Base-by-base conservation (phyloP, 1,140 invertebrate species). In the Rhagoletis pomonella region DNA sequence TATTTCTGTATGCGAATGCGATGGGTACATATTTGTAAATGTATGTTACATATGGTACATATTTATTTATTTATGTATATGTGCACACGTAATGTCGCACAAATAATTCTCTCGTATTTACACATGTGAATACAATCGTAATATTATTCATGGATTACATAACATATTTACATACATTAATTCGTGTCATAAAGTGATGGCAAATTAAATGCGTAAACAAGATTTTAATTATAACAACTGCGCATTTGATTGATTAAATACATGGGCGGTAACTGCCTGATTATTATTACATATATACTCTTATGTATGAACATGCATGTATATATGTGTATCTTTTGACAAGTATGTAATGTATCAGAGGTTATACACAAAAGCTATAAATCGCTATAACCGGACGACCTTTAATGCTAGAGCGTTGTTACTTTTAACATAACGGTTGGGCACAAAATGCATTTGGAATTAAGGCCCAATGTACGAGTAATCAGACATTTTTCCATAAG, bases 191-290 rank as follows among this genome's bases (percentile, higher is more conserved):
- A 73, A 73, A 47, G 39, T 73, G 67, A 73, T 42, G 44, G 67
- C 39, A 73, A 73, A 73, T 73, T 73, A 73, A 73, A 73, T 73
- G 42, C 67, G 67, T 73, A 73, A 73, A 73, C 67, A 73, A 73
- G 67, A 73, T 73, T 73, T 73, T 73, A 73, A 73, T 73, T 73
- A 73, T 4, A 17, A 47, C 67, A 73, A 73, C 44, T 73, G 67
- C 14, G 7, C 67, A 42, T 73, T 47, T 73, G 67, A 73, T 73
- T 73, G 67, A 44, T 73, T 73, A 73, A 19, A 42, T 73, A 73
- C 39, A 73, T 67, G 39, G 58, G 6, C 0, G 6, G 58, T 59
- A 12, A 7, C 12, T 6, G 58, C 58, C 6, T 7, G 12, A 6
- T 7, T 59, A 7, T 59, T 59, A 59, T 12, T 6, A 59, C 0